Conservation (phyloP, 2,797 vertebrate species). For the Rhincodon typus region DNA sequence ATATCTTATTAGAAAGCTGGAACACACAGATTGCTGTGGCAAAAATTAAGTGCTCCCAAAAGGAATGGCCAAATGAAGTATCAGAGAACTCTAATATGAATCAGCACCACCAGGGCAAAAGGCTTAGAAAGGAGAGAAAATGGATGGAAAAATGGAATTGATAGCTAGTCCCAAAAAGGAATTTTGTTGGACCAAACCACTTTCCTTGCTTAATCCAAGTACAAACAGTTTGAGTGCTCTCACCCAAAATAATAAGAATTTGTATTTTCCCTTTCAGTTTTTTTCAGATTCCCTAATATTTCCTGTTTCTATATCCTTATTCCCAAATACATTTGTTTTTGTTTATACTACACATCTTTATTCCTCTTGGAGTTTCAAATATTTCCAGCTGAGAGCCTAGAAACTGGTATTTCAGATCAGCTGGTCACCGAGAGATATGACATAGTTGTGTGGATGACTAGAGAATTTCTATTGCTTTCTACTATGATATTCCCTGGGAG, state of each 20-base stretch:
- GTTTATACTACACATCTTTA: neutral
- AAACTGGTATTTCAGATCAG: neutral
- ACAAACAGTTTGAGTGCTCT: neutral
- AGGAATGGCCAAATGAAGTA: neutral
- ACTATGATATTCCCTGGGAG: neutral
- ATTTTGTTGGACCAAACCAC: neutral
- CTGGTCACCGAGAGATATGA: neutral
- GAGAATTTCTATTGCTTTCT: neutral
- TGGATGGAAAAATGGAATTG: neutral
- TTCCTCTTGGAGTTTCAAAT: neutral
- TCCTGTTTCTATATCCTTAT: neutral
- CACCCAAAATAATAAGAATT: neutral
- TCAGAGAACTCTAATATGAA: neutral
- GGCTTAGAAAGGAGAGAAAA: neutral
- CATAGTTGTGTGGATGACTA: neutral
- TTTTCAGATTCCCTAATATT: neutral
- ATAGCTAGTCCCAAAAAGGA: neutral
- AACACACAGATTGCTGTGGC: neutral
- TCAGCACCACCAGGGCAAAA: neutral
- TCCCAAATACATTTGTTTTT: neutral
- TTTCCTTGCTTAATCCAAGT: neutral
- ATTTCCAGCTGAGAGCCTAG: neutral
- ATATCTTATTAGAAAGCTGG: conserved; percentile 24
- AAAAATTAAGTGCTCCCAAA: neutral
- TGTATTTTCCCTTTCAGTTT: neutral